Evolutionary conservation across 2,888 invertebrate species (phyloP).

Genomic region (Eretmocerus hayati): DNA sequence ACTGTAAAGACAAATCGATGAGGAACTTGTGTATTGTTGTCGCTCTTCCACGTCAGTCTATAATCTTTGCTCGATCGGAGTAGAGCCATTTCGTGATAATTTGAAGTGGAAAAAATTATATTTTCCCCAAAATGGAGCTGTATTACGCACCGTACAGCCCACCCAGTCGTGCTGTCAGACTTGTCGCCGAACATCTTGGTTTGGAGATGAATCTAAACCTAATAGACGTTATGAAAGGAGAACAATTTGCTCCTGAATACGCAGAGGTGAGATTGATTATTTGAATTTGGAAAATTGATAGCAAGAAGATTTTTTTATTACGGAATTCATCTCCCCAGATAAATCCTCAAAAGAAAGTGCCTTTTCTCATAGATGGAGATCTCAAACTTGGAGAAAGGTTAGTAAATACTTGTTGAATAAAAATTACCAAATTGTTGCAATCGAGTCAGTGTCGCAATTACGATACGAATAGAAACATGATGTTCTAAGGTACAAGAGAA

Average conservation of each 20-base stretch:
- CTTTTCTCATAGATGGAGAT: conserved; percentile 39
- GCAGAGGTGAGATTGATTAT: conserved; percentile 34
- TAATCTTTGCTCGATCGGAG: not conserved
- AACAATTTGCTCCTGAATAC: conserved; percentile 43
- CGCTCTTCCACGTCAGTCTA: not conserved
- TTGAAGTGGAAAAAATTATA: not conserved
- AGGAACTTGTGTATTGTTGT: conserved; percentile 6
- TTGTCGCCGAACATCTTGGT: conserved; percentile 43
- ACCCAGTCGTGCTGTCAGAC: conserved; percentile 43
- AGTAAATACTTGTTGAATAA: conserved; percentile 16
- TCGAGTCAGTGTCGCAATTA: no score
- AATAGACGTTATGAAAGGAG: conserved; percentile 38
- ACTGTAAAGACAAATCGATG: conserved; percentile 6
- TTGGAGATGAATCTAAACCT: conserved; percentile 39
- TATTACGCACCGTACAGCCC: conserved; percentile 37
- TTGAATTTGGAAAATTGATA: not conserved
- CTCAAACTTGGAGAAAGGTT: conserved; percentile 39
- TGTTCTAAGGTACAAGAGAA: no score
- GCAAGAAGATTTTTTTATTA: not conserved
- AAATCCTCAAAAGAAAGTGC: conserved; percentile 37
- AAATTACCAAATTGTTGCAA: no score
- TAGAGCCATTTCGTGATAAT: not conserved
- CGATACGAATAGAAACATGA: no score
- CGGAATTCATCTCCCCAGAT: conserved; percentile 27
- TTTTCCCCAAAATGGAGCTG: conserved; percentile 29